Evolutionary conservation across 2,797 vertebrate genomes (phyloP), one percentile per base, ranked within the genome.

Genomic region (Catamblyrhynchus diadema): DNA sequence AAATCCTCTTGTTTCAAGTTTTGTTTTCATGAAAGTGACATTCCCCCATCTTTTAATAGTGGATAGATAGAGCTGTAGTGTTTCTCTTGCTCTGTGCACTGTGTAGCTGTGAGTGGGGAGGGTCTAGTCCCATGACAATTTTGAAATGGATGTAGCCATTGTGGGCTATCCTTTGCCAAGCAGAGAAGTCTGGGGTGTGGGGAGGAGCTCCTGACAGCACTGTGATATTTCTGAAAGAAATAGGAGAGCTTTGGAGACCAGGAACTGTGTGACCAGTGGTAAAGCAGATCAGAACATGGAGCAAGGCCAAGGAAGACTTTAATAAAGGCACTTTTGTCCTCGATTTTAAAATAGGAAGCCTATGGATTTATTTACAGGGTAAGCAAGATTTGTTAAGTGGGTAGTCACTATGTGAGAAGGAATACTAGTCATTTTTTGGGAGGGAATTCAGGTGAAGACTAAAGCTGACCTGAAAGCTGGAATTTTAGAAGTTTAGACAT

Each of bases 251-350:
- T 61, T 75, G 66, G 65, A 61, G 67, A 44, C 32, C 12, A 9
- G 47, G 32, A 59, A 12, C 64, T 84, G 0, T 69, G 39, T 70
- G 60, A 50, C 30, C 15, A 21, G 54, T 41, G 71, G 54, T 88
- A 72, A 92, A 93, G 87, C 60, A 72, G 87, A 88, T 93, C 59
- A 70, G 80, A 88, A 72, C 20, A 37, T 94, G 87, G 92, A 94
- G 48, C 20, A 45, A 69, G 69, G 83, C 91, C 73, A 90, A 90
- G 83, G 80, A 95, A 87, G 79, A 93, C 44, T 88, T 92, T 69
- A 72, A 44, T 93, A 91, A 95, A 93, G 74, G 59, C 57, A 95
- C 86, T 86, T 95, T 93, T 93, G 84, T 88, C 72, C 81, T 81
- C 35, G 9, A 59, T 69, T 75, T 91, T 83, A 62, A 87, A 94